Conservation (phyloP, 2,113 vertebrate species). For the Petromus typicus region DNA sequence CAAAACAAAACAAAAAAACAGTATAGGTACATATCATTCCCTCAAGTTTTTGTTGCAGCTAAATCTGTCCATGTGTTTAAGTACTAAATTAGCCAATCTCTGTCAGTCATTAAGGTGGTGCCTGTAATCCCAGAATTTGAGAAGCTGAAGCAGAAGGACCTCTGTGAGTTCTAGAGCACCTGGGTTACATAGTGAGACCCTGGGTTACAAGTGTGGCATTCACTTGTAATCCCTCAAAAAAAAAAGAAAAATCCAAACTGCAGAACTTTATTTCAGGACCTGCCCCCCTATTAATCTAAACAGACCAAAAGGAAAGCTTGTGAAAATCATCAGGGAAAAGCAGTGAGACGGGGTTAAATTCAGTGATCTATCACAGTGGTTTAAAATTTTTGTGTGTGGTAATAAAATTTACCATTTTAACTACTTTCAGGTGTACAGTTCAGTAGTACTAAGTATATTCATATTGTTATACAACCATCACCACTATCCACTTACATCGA, state of each 20-base stretch:
- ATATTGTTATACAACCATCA: background rate
- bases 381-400: background rate
- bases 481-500: background rate
- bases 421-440: background rate
- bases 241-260: background rate
- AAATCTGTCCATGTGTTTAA: background rate
- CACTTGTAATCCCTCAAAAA: no score
- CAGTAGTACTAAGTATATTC: background rate
- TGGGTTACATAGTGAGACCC: background rate
- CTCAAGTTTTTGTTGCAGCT: slow-evolving; percentile 38
- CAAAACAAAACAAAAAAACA: no score
- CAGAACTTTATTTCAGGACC: background rate
- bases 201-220: no score
- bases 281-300: background rate
- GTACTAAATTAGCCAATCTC: background rate
- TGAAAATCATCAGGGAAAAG: slow-evolving; percentile 12
- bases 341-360: slow-evolving; percentile 8
- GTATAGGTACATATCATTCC: background rate
- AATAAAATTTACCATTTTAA: slow-evolving; percentile 7
- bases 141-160: background rate
- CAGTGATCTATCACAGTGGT: background rate
- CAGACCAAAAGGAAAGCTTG: background rate
- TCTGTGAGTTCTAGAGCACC: background rate
- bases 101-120: background rate
- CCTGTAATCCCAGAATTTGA: background rate